Conservation (phyloP, 2,888 invertebrate genomes). For the Laothoe populi region DNA sequence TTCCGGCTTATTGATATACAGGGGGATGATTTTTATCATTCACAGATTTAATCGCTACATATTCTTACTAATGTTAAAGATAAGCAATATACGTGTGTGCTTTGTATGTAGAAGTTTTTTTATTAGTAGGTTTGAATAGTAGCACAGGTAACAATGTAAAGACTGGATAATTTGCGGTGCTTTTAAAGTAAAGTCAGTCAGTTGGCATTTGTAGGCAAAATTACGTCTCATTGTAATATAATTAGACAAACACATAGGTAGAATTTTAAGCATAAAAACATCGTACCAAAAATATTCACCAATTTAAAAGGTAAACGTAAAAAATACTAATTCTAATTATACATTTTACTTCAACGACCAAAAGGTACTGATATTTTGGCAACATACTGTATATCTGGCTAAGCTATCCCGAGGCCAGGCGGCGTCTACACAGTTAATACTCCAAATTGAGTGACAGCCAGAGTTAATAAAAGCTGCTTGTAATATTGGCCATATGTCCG, state of each 20-base stretch:
- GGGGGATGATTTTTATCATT: constrained; percentile 41
- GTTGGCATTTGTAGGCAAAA: too few relatives aligned
- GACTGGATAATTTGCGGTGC: too few relatives aligned
- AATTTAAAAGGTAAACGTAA: background rate
- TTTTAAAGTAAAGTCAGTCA: too few relatives aligned
- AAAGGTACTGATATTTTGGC: background rate
- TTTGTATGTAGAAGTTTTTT: too few relatives aligned
- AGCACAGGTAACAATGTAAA: too few relatives aligned
- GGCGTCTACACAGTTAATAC: constrained; percentile 68
- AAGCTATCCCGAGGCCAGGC: constrained; percentile 56
- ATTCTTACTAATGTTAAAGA: background rate
- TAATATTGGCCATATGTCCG: constrained; percentile 78
- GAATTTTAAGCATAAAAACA: too few relatives aligned
- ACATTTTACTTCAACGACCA: background rate
- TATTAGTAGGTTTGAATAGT: too few relatives aligned
- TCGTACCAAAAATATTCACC: background rate
- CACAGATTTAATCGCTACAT: background rate
- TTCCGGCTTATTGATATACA: constrained; percentile 64
- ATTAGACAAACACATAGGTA: too few relatives aligned
- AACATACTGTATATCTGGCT: constrained; percentile 52
- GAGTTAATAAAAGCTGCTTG: constrained; percentile 76
- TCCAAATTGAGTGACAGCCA: constrained; percentile 78
- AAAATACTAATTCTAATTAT: background rate
- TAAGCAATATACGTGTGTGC: too few relatives aligned
- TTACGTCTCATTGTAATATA: too few relatives aligned